These are phyloP conservation scores for Aphaenogaster ashmeadi DNA, from an alignment of 1,140 invertebrate species.

Conservation along the genomic window DNA sequence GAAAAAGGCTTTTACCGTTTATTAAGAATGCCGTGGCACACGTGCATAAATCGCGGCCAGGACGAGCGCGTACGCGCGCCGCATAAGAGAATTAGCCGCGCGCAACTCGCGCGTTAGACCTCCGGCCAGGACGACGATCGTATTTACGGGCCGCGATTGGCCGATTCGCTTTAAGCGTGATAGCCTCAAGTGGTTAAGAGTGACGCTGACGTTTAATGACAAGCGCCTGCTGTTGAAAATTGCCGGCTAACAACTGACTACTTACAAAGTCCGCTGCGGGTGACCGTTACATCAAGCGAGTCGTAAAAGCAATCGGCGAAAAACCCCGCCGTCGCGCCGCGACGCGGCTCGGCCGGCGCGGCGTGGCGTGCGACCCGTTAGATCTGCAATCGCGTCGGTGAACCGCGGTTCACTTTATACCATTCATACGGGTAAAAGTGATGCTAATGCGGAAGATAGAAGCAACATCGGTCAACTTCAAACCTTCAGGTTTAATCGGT, in stretches of 20 bases:
- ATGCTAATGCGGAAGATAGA: constrained; percentile 39
- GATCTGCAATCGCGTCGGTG: constrained; percentile 42
- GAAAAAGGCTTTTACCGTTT: constrained; percentile 27
- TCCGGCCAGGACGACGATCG: constrained; percentile 55
- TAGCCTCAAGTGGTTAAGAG: constrained; percentile 71
- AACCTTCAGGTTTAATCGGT: constrained; percentile 12
- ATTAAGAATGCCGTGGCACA: constrained; percentile 41
- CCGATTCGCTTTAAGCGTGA: constrained; percentile 71
- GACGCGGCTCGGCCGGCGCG: not conserved
- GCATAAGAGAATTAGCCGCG: constrained; percentile 59
- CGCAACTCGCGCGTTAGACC: constrained; percentile 50
- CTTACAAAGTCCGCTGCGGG: constrained; percentile 65
- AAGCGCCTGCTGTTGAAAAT: constrained; percentile 70
- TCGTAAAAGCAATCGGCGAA: constrained; percentile 62
- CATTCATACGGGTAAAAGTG: constrained; percentile 41
- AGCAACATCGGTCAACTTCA: constrained; percentile 15
- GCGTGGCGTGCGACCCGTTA: constrained; percentile 46
- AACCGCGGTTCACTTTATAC: constrained; percentile 11
- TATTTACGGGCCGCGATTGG: constrained; percentile 65
- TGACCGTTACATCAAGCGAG: constrained; percentile 64
- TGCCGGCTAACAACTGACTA: constrained; percentile 66
- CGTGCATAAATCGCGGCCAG: constrained; percentile 41
- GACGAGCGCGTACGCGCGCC: constrained; percentile 33
- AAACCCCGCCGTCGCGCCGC: constrained; percentile 14
- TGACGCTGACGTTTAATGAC: constrained; percentile 70